These are phyloP conservation scores for Falco naumanni DNA, from an alignment of 2,797 vertebrate genomes.

Conservation along the genomic window DNA sequence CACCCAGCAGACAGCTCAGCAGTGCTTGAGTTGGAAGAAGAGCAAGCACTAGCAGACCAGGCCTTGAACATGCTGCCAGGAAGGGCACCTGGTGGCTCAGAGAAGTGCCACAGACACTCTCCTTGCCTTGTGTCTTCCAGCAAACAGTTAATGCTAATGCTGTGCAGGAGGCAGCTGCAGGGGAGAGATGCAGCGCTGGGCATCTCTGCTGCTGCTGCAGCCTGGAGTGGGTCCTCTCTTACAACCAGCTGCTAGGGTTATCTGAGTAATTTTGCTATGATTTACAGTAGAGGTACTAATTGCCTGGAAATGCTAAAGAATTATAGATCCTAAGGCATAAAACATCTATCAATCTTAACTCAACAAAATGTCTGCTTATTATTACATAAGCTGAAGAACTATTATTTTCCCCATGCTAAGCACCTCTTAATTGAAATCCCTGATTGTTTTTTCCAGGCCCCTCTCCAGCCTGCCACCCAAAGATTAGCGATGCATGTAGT, in stretches of 20 bases:
- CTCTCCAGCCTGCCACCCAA: not conserved
- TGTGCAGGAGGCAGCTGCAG: not conserved
- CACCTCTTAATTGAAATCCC: constrained; percentile 14
- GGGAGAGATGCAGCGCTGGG: not conserved
- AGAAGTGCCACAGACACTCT: not conserved
- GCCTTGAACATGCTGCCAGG: accelerated
- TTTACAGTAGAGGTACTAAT: not conserved
- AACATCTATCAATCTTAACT: not conserved
- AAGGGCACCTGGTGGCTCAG: not conserved
- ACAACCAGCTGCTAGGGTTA: not conserved
- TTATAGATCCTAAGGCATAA: not conserved
- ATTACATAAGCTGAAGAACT: not conserved
- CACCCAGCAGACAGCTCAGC: not conserved
- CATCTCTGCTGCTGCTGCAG: not conserved
- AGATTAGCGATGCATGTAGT: not conserved
- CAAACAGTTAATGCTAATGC: not conserved
- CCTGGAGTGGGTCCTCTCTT: not conserved
- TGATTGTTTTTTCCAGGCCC: constrained; percentile 17
- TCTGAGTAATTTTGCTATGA: not conserved
- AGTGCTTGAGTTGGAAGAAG: not conserved
- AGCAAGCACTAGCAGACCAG: not conserved
- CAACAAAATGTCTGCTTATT: not conserved
- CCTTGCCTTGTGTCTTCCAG: not conserved
- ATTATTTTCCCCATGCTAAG: not conserved
- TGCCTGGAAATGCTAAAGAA: not conserved